Evolutionary conservation across 2,888 invertebrate genomes (phyloP), one percentile per base, ranked within the genome.

Genomic region (Ophion ventricosus): DNA sequence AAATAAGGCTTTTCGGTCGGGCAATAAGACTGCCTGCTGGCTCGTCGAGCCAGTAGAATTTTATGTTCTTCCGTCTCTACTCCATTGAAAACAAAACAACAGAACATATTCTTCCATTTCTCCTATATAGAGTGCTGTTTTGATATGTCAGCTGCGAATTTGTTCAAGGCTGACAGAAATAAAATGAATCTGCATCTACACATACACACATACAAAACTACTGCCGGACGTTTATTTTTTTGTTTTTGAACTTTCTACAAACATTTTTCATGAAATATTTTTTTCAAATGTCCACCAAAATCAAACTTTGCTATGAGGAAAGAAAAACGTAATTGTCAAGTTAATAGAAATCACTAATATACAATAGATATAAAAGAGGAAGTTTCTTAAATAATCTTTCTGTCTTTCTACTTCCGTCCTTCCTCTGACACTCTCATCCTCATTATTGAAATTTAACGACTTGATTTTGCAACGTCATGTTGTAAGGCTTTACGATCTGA

Each of bases 1-100:
- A 80, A 82, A 80, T 82, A 83, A 84, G 82, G 82, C 83, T 88
- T 87, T 84, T 69, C 70, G 74, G 70, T 76, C 73, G 64, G 57
- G 78, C 75, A 76, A 85, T 85, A 85, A 85, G 83, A 83, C 43
- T 69, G 72, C 70, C 43, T 10, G 11, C 66, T 72, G 26, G 54
- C 49, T 72, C 56, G 17, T 64, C 20, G 73, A 43, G 67, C 43
- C 70, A 49, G 20, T 63, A 43, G 70, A 57, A 79, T 70, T 83
- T 64, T 69, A 35, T 40, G 63, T 29, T 35, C 40, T 43, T 74
- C 26, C 43, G 26, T 26, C 67, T 57, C 49, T 64, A 43, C 80
- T 35, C 61, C 83, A 72, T 69, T 85, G 72, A 70, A 85, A 85
- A 82, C n/a, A 67, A 69, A 73, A 73, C 56, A 25, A 29, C 43